Percentiles rank a stretch among this genome's conserved stretches.
Evolutionary conservation across 2,888 invertebrate species (phyloP).

Genomic region (Leptinotarsa tumamoca): DNA sequence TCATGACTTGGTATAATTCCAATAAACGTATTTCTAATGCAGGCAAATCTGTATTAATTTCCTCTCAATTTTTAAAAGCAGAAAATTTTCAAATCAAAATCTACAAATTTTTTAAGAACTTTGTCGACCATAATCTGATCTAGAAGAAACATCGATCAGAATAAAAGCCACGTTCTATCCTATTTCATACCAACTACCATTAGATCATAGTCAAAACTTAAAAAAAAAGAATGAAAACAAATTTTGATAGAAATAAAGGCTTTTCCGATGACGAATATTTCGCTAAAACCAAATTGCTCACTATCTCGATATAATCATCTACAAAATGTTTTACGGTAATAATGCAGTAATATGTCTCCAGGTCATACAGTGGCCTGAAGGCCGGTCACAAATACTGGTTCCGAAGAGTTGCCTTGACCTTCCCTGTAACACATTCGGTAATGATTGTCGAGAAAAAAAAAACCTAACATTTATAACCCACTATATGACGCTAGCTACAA

Average conservation of each 20-base stretch:
- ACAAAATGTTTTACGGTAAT: constrained; percentile 5
- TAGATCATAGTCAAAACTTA: background rate
- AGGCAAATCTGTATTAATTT: too few species aligned
- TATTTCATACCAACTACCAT: too few species aligned
- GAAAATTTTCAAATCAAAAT: too few species aligned
- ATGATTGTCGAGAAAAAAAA: constrained; percentile 13
- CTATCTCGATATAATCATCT: constrained; percentile 13
- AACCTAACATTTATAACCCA: background rate
- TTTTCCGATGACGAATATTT: background rate
- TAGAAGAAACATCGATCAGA: too few species aligned
- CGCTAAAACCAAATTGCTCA: background rate
- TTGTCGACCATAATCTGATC: too few species aligned
- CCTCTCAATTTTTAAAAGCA: too few species aligned
- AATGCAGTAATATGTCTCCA: background rate
- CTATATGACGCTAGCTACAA: background rate
- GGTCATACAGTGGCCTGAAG: constrained; percentile 7
- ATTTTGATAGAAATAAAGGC: background rate
- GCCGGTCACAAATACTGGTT: background rate
- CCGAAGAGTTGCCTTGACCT: constrained; percentile 4
- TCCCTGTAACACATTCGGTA: background rate
- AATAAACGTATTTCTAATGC: too few species aligned
- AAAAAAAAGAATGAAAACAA: background rate
- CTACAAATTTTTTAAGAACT: too few species aligned
- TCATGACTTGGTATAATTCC: too few species aligned
- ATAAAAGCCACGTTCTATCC: too few species aligned